Percentiles rank a stretch among this genome's conserved stretches.
Evolutionary conservation across 2,797 vertebrate species (phyloP).

Genomic region (Catostomus latipinnis): DNA sequence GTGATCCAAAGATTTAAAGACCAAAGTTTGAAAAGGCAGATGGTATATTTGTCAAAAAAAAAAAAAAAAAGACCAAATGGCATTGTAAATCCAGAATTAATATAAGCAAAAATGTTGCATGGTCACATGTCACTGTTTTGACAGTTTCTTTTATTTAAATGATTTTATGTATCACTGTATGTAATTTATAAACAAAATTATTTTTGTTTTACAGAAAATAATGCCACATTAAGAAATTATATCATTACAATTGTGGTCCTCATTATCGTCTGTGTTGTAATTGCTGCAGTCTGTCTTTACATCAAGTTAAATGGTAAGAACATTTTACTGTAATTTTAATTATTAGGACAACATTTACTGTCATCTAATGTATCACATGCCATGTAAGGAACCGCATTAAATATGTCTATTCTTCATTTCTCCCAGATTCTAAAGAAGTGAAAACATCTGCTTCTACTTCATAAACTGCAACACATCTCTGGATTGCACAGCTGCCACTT

Average conservation of each 20-base stretch:
- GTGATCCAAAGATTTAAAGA: no score
- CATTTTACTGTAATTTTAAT: background rate
- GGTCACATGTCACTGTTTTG: no score
- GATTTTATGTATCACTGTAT: background rate
- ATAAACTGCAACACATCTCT: no score
- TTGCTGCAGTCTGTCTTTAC: conserved; percentile 12
- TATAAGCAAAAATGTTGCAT: no score
- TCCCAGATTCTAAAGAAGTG: no score
- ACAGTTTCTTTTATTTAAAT: background rate
- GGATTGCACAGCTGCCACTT: no score
- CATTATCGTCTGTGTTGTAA: background rate
- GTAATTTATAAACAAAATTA: background rate
- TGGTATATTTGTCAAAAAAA: no score
- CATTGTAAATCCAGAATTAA: background rate
- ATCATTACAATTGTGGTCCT: background rate
- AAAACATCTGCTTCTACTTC: no score
- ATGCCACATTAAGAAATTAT: conserved; percentile 27
- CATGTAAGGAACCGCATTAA: background rate
- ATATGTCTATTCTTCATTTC: background rate
- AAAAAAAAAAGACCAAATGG: no score
- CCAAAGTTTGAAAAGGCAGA: no score
- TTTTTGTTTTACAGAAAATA: conserved; percentile 25
- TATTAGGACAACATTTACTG: conserved; percentile 1
- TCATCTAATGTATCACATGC: background rate
- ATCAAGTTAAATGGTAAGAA: conserved; percentile 20